Evolutionary conservation across 1,140 invertebrate genomes (phyloP).

Genomic region (Episyrphus balteatus): DNA sequence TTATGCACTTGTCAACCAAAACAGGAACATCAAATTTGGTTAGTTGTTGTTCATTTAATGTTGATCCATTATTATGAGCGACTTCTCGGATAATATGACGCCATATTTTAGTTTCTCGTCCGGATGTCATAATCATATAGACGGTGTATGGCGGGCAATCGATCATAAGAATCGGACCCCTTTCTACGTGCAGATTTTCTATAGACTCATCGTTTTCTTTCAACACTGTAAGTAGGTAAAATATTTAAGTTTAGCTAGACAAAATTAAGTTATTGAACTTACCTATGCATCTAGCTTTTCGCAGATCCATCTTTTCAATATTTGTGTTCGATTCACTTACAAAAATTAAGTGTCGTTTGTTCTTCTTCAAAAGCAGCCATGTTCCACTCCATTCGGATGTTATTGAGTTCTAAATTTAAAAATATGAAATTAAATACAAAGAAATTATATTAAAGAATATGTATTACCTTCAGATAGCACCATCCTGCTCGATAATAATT

Average conservation of each 20-base stretch:
- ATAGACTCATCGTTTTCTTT: slow-evolving; percentile 42
- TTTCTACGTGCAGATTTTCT: slow-evolving; percentile 43
- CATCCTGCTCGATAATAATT: slow-evolving; percentile 53
- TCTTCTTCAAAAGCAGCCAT: slow-evolving; percentile 58
- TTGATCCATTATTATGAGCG: slow-evolving; percentile 62
- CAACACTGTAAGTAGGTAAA: slow-evolving; percentile 29
- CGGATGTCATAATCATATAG: slow-evolving; percentile 59
- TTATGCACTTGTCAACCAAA: slow-evolving; percentile 82
- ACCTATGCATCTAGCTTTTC: slow-evolving; percentile 72
- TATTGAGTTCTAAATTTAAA: slow-evolving; percentile 47
- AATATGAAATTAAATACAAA: neutral
- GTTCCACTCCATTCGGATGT: slow-evolving; percentile 61
- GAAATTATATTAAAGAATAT: neutral
- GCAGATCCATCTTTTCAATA: slow-evolving; percentile 56
- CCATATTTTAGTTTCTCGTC: slow-evolving; percentile 57
- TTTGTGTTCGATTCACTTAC: slow-evolving; percentile 42
- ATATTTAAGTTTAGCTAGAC: neutral
- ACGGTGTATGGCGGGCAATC: slow-evolving; percentile 52
- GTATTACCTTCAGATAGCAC: slow-evolving; percentile 53
- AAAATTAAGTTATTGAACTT: neutral
- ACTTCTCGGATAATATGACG: slow-evolving; percentile 58
- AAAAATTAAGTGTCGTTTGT: slow-evolving; percentile 57
- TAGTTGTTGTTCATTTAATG: slow-evolving; percentile 70
- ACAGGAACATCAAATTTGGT: slow-evolving; percentile 77
- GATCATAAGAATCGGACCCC: slow-evolving; percentile 50